phyloP scores from a whole-genome alignment of 2,113 vertebrate species.

The Podarcis muralis region DNA sequence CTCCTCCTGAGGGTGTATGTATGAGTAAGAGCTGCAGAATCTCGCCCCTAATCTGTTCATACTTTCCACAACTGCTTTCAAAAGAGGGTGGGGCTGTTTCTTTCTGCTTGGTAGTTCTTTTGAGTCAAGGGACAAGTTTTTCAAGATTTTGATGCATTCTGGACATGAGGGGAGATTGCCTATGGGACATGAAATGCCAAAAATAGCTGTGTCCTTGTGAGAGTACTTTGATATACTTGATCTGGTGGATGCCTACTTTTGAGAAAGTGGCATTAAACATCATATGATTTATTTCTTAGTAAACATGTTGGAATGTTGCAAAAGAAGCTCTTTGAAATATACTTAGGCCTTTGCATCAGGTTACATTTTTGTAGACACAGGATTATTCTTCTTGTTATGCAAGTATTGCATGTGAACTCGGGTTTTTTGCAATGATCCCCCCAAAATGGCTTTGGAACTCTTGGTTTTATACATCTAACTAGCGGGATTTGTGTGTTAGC shows the following conservation, averaged over 20 bases:
- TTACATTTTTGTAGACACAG: not conserved
- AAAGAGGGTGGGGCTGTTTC: conserved; percentile 21
- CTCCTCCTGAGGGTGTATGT: not conserved
- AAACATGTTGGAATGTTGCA: not conserved
- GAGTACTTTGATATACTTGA: not conserved
- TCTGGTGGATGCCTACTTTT: not conserved
- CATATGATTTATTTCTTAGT: not conserved
- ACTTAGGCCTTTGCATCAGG: not conserved
- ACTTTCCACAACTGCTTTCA: conserved; percentile 45
- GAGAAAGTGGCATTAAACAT: not conserved
- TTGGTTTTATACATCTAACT: not conserved
- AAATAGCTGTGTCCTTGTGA: not conserved
- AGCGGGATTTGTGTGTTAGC: not conserved
- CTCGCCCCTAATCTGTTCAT: not conserved
- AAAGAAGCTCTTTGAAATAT: not conserved
- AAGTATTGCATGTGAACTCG: not conserved
- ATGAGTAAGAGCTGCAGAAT: not conserved
- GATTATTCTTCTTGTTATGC: not conserved
- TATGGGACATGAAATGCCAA: not conserved
- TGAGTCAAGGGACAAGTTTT: conserved; percentile 40
- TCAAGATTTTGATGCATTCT: conserved; percentile 24
- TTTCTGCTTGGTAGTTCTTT: conserved; percentile 10
- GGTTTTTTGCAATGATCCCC: not conserved
- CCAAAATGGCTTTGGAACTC: not conserved
- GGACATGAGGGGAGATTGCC: conserved; percentile 25